phyloP scores from a whole-genome alignment of 2,888 invertebrate genomes.

The Diloba caeruleocephala region DNA sequence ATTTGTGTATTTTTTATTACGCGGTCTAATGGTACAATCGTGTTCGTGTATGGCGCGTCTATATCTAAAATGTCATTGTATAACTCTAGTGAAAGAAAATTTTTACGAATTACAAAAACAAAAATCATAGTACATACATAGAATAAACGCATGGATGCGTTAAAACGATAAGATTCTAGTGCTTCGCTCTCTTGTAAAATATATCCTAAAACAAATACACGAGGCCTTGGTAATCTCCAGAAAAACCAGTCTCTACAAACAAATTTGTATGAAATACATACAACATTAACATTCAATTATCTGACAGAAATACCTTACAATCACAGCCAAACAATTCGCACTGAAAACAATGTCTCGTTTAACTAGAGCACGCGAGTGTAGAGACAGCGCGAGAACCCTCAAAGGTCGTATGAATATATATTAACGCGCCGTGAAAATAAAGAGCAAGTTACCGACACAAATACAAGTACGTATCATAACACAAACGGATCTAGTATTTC shows the following conservation, averaged over 20 bases:
- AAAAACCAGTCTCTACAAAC: background rate
- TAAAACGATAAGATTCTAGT: too few relatives aligned
- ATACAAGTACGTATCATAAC: conserved; percentile 69
- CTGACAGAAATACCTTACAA: conserved; percentile 17
- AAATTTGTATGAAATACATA: background rate
- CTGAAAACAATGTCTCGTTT: conserved; percentile 51
- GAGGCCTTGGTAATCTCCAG: too few relatives aligned
- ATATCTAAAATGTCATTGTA: too few relatives aligned
- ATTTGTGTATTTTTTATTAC: too few relatives aligned
- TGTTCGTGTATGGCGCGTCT: too few relatives aligned
- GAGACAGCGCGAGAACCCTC: conserved; percentile 23
- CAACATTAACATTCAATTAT: conserved; percentile 8
- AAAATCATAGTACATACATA: too few relatives aligned
- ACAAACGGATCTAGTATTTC: conserved; percentile 85
- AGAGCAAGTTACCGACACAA: conserved; percentile 65
- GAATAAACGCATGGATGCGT: too few relatives aligned
- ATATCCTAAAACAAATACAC: too few relatives aligned
- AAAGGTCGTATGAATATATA: conserved; percentile 56
- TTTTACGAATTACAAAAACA: too few relatives aligned
- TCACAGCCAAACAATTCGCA: conserved; percentile 25
- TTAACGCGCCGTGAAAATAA: conserved; percentile 74
- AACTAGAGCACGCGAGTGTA: conserved; percentile 8
- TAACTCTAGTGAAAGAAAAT: too few relatives aligned
- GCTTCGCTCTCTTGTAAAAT: too few relatives aligned
- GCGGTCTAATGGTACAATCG: too few relatives aligned